Percentiles rank a stretch among this genome's conserved stretches.
phyloP scores from a whole-genome alignment of 2,113 vertebrate species.

The Calyptomena viridis region DNA sequence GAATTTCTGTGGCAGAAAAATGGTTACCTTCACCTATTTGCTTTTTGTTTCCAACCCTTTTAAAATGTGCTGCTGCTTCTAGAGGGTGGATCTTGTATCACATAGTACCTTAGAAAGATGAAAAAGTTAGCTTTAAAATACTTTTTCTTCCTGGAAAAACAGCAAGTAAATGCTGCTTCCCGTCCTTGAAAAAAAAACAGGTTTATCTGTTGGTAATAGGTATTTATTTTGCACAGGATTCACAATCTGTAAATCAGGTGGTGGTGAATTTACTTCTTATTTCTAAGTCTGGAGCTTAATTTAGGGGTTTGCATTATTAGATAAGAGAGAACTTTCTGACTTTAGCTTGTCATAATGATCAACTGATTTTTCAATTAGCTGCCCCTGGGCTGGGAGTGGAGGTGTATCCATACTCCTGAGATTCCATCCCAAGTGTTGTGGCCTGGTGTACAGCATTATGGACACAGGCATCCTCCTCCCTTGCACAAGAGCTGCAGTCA shows the following conservation, averaged over 20 bases:
- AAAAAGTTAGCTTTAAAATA: neutral
- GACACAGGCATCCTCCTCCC: neutral
- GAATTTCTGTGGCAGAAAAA: neutral
- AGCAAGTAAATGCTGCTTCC: neutral
- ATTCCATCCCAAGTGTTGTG: neutral
- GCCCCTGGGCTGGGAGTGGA: neutral
- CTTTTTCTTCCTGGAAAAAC: neutral
- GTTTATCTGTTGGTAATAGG: neutral
- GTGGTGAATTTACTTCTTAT: neutral
- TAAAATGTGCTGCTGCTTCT: neutral
- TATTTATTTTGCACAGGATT: neutral
- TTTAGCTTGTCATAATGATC: neutral
- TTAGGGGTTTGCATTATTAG: neutral
- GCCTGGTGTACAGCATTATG: neutral
- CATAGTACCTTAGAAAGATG: neutral
- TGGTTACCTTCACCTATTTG: neutral
- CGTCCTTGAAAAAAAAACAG: neutral
- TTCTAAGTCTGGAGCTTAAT: neutral
- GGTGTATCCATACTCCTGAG: neutral
- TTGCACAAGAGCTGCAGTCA: neutral
- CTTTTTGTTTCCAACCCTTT: neutral
- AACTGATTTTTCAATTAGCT: neutral
- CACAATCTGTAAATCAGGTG: neutral
- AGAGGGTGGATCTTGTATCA: neutral
- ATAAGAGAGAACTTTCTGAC: neutral